These are phyloP conservation scores for Premnoplex brunnescens DNA, from an alignment of 2,797 vertebrate genomes.

Conservation along the genomic window DNA sequence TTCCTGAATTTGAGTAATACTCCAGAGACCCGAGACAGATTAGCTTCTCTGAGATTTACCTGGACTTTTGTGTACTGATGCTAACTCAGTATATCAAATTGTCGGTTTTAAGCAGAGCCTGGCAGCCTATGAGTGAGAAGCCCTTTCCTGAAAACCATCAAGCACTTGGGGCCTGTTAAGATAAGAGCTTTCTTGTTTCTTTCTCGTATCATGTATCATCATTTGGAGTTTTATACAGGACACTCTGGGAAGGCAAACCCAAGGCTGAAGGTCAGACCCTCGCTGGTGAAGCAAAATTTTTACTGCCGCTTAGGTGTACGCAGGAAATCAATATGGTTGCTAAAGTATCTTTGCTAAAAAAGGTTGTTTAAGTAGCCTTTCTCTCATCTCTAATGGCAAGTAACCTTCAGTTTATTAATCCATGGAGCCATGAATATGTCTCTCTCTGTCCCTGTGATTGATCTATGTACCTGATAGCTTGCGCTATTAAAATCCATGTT, in stretches of 20 bases:
- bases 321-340: constrained; percentile 29
- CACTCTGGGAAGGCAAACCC: not conserved
- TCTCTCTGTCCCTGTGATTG: not conserved
- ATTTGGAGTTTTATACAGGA: not conserved
- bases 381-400: not conserved
- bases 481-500: not conserved
- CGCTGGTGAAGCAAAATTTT: not conserved
- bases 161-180: not conserved
- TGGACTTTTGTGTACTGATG: not conserved
- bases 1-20: not conserved
- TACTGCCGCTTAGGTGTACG: not conserved
- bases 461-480: not conserved
- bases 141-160: not conserved
- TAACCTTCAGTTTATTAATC: constrained; percentile 37
- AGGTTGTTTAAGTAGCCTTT: constrained; percentile 6
- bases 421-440: not conserved
- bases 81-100: not conserved
- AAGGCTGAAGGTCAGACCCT: constrained; percentile 7
- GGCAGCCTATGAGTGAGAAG: not conserved
- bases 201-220: not conserved
- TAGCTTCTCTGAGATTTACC: not conserved
- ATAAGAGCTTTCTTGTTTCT: not conserved
- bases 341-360: constrained; percentile 31
- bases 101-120: not conserved
- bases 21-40: not conserved